Conservation (phyloP, 2,888 invertebrate genomes). For the Phymatocera aterrima region DNA sequence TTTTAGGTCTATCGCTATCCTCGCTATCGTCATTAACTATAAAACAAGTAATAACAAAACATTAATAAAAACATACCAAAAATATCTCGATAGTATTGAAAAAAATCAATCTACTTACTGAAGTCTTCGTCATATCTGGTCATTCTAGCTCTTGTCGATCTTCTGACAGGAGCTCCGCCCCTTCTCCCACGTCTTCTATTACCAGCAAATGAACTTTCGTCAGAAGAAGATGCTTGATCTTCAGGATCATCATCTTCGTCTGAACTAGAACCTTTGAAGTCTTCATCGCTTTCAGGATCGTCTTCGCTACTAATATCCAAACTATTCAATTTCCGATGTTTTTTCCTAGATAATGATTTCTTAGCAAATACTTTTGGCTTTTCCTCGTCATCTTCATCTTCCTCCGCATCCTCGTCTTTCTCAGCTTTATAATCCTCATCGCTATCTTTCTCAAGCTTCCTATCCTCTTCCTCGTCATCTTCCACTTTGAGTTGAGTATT, state of each 20-base stretch:
- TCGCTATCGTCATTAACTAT: conserved; percentile 77
- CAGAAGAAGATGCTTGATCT: conserved; percentile 76
- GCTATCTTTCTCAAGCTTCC: conserved; percentile 66
- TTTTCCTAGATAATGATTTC: conserved; percentile 74
- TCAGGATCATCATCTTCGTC: conserved; percentile 78
- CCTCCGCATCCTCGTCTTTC: conserved; percentile 68
- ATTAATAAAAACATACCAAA: not conserved
- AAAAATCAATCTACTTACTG: conserved; percentile 74
- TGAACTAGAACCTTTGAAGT: conserved; percentile 90
- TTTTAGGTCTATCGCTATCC: conserved; percentile 77
- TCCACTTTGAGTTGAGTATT: conserved; percentile 71
- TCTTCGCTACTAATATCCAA: conserved; percentile 89
- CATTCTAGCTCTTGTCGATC: conserved; percentile 77
- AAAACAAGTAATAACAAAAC: conserved; percentile 48
- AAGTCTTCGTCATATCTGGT: conserved; percentile 78
- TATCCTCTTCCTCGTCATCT: conserved; percentile 73
- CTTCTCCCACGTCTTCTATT: conserved; percentile 75
- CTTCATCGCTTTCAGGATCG: conserved; percentile 91
- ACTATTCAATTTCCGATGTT: conserved; percentile 86
- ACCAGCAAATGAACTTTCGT: conserved; percentile 77
- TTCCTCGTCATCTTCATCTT: conserved; percentile 65
- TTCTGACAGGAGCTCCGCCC: conserved; percentile 74
- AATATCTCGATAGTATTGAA: not conserved
- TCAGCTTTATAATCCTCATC: conserved; percentile 72
- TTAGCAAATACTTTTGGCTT: conserved; percentile 62